Base-by-base conservation (phyloP, 2,113 vertebrate species). In the Trachemys scripta region DNA sequence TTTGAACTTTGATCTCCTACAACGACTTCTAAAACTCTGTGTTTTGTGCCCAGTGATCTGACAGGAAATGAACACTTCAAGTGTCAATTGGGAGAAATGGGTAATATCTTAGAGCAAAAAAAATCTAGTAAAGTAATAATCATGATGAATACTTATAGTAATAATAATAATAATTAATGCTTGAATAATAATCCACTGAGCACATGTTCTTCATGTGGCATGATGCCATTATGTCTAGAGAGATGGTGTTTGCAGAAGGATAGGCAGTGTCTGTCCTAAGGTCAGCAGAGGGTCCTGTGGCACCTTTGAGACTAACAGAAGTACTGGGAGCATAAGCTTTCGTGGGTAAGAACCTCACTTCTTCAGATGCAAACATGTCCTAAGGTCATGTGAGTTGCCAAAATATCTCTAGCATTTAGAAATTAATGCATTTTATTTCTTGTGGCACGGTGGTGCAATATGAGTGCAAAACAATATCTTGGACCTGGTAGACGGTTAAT, bases 161-260 rank as follows among this genome's bases (percentile, higher is more conserved):
- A 3, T 65, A 59, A 10, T 59, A 62, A 35, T 59, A 62, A 35
- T 65, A 17, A 72, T 6, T 8, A 35, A 5, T 3, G 2, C 5
- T n/a, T 57, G n/a, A 47, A 20, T 57, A 47, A 20, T 57, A 29
- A 72, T 57, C 42, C 22, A 38, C 6, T 4, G 24, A 8, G 1
- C 1, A 25, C 10, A 38, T 0, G 3, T 13, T 59, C 75, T 47
- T 76, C 38, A 76, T 76, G 42, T 27, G 57, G 80, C n/a, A 31
- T 27, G 1, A 16, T n/a, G 35, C 9, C 35, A 22, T 72, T 72
- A 38, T 72, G 8, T 0, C 0, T n/a, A 35, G 80, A 42, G 14
- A 29, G 69, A 57, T 4, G 50, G 69, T n/a, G 9, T 1, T 6
- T 12, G 47, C 5, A 50, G 69, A 75, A 25, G 78, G 20, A 45